Base-by-base conservation (phyloP, 2,888 invertebrate species). In the Xylophagus ater region DNA sequence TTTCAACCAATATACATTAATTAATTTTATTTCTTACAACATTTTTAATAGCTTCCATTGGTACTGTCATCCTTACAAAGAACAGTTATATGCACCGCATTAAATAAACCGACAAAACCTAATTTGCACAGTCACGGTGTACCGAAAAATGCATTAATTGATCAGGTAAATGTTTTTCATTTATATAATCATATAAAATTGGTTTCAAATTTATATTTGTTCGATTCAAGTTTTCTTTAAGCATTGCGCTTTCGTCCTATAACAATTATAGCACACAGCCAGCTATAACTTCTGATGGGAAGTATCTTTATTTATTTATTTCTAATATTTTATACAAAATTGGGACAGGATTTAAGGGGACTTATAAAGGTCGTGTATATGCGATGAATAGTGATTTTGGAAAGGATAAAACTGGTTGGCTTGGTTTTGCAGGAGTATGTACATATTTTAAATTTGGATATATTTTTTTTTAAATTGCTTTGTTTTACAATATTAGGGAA, bases 341-440 rank as follows among this genome's bases (percentile, higher is more conserved):
- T 45, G 97, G 97, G 13, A 87, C 93, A 35, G 97, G 97, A 6
- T 90, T 89, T 59, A 86, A 87, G 34, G 89, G 88, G 47, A 92
- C 96, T 6, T 76, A 89, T 49, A 83, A 83, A 63, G 94, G 92
- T n/a, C 84, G 88, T 55, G 73, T 92, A 15, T 88, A 92, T 58
- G 69, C 79, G 47, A 78, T 83, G 58, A 88, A 88, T 60, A 74
- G 81, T 18, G 83, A 89, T 59, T 87, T 92, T 59, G 78, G 80
- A 6, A 78, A 79, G 47, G 87, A 88, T 55, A 73, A 74, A 33
- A 74, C 72, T 49, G 87, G 87, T 34, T 89, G 85, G 82, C 68
- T 93, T 46, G 87, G 90, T 15, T 86, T 75, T 68, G 87, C 87
- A 59, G 79, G 80, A 63, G 88, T 87, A 62, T 69, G 72, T 65